Base-by-base conservation (phyloP, 2,113 vertebrate species). In the Noctilio leporinus region DNA sequence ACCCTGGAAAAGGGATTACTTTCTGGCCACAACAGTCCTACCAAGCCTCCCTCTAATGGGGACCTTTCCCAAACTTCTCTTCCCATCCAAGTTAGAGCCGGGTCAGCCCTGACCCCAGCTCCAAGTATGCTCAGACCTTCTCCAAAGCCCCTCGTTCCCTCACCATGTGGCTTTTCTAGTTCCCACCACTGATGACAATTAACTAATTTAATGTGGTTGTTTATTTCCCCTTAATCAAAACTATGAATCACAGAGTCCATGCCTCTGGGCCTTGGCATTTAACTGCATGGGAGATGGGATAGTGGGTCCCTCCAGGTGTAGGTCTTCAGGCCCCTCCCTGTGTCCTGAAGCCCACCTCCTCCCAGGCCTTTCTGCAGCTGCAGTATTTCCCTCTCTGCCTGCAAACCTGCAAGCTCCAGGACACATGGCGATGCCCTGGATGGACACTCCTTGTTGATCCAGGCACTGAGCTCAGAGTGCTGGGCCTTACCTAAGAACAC, bases 241-340 rank as follows among this genome's bases (percentile, higher is more conserved):
- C 14, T 38, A 16, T 4, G 22, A 38, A 24, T 40, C 19, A 3
- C 49, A 59, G 75, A 70, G 35, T 28, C 28, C 12, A 19, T 4
- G 16, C 20, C 59, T 75, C 43, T 19, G 10, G 24, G 19, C 2
- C 6, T 5, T 26, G 47, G 20, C 7, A 51, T 30, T 75, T 7
- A 10, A 22, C 0, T 24, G 22, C 5, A 40, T 0, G 0, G 51
- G 0, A 4, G 15, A 7, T 6, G 47, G 19, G 47, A 57, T 7
- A 65, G 45, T 12, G 47, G 45, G 4, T 22, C 22, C 49, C 4
- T 0, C 43, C 19, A 0, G 26, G 10, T 11, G 1, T 7, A 24
- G 10, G 4, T 7, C 35, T 20, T 57, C n/a, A 12, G 0, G 1
- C 8, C 2, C 0, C 0, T 14, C 24, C n/a, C 33, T 0, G 3